Conservation (phyloP, 2,888 invertebrate genomes). For the Pardosa pseudoannulata region DNA sequence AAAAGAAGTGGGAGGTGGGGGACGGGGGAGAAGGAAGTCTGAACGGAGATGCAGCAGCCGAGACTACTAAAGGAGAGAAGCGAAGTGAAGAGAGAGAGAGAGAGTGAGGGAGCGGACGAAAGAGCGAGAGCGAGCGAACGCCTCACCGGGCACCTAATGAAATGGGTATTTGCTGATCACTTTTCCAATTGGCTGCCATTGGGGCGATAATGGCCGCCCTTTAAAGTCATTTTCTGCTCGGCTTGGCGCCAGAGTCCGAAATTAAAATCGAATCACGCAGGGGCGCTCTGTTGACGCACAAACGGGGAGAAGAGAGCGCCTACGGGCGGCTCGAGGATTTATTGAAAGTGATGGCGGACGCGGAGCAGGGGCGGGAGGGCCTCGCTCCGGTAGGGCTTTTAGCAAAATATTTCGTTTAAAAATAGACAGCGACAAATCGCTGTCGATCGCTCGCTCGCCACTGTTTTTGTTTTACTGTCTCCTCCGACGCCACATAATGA, state of each 20-base stretch:
- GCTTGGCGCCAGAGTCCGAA: constrained; percentile 63
- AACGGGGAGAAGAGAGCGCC: background rate
- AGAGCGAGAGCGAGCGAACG: constrained; percentile 31
- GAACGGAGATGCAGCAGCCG: background rate
- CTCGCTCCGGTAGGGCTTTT: constrained; percentile 6
- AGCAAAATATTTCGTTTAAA: constrained; percentile 17
- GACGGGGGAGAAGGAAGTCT: background rate
- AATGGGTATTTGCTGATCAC: constrained; percentile 73
- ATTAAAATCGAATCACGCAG: constrained; percentile 73
- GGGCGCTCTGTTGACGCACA: constrained; percentile 40
- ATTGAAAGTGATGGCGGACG: constrained; percentile 44
- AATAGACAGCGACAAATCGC: constrained; percentile 1
- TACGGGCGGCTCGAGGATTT: constrained; percentile 33
- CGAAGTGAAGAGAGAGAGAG: background rate
- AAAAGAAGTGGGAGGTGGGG: background rate
- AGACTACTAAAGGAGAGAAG: too few species aligned
- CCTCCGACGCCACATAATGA: too few species aligned
- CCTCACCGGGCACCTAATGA: constrained; percentile 70
- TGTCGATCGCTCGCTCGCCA: background rate
- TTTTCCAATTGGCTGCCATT: constrained; percentile 74
- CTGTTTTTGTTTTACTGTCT: background rate
- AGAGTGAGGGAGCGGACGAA: constrained; percentile 7
- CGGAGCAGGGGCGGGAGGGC: background rate
- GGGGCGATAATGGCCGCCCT: constrained; percentile 73
- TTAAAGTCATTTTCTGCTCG: constrained; percentile 72